phyloP scores from a whole-genome alignment of 1,140 invertebrate species.

The Tetraneura akinire region DNA sequence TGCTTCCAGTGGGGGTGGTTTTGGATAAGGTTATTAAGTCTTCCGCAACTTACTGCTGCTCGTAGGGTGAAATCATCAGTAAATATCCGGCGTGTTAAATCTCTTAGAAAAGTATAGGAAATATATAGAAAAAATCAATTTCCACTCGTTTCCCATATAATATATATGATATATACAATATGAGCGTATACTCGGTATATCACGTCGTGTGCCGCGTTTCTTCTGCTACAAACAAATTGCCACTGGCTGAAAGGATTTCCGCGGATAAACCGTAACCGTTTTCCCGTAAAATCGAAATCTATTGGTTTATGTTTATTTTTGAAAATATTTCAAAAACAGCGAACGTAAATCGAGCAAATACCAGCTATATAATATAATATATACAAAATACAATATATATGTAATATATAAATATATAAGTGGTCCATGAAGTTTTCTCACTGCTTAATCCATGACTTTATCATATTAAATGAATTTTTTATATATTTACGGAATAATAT shows the following conservation, averaged over 20 bases:
- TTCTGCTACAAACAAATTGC: slow-evolving; percentile 4
- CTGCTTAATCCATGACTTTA: no score
- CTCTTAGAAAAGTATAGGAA: slow-evolving; percentile 23
- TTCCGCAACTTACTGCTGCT: not conserved
- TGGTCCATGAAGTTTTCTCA: no score
- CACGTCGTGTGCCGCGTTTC: not conserved
- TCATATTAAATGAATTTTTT: no score
- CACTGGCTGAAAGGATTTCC: not conserved
- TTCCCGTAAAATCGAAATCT: slow-evolving; percentile 2
- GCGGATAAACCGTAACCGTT: not conserved
- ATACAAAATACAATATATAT: no score
- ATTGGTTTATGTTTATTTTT: not conserved
- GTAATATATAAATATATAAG: no score
- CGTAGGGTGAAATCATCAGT: slow-evolving; percentile 1
- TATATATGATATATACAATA: slow-evolving; percentile 8
- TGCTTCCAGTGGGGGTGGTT: not conserved
- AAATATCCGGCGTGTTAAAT: slow-evolving; percentile 23
- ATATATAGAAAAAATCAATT: slow-evolving; percentile 7
- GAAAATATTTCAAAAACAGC: not conserved
- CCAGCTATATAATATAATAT: no score
- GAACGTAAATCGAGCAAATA: no score
- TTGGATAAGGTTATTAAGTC: slow-evolving; percentile 10
- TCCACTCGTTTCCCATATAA: not conserved
- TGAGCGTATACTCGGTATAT: no score
- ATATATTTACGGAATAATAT: no score